These are phyloP conservation scores for Acropora tenuis DNA, from an alignment of 64 coral and sea anemone species.

Conservation along the genomic window DNA sequence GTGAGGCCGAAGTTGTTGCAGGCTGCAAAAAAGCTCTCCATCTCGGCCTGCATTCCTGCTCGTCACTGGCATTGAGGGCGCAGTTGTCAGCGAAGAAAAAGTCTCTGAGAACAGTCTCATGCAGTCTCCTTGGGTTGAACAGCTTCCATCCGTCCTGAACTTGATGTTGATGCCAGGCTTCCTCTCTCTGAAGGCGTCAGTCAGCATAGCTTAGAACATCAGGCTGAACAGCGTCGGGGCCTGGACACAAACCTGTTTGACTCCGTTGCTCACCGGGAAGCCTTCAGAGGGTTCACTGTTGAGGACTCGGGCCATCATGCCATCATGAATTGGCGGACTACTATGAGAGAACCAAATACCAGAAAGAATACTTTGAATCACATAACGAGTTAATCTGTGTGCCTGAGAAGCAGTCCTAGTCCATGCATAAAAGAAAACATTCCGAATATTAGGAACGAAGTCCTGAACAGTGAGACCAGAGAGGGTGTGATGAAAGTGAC, in stretches of 20 bases:
- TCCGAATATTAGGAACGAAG: neutral
- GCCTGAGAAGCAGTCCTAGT: too few relatives aligned
- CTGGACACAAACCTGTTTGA: conserved; percentile 33
- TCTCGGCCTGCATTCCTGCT: neutral
- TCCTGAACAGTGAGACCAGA: neutral
- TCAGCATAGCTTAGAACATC: neutral
- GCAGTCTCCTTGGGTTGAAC: conserved; percentile 1
- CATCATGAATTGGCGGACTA: too few relatives aligned
- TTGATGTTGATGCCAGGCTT: neutral
- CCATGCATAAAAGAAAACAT: conserved; percentile 8
- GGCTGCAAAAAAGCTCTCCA: neutral
- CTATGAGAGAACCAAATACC: neutral
- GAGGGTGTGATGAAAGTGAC: neutral
- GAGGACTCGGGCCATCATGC: too few relatives aligned
- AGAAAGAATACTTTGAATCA: neutral
- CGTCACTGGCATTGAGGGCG: conserved; percentile 30
- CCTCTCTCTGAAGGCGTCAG: neutral
- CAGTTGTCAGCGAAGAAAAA: conserved; percentile 22
- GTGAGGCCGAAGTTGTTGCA: conserved; percentile 51
- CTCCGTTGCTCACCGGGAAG: conserved; percentile 32
- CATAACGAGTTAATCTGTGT: neutral
- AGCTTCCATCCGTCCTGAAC: neutral
- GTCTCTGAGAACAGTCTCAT: conserved; percentile 8
- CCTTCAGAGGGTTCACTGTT: neutral
- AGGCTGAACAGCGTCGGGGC: neutral